phyloP scores from a whole-genome alignment of 2,113 vertebrate genomes.

The Ceyx melanurus region DNA sequence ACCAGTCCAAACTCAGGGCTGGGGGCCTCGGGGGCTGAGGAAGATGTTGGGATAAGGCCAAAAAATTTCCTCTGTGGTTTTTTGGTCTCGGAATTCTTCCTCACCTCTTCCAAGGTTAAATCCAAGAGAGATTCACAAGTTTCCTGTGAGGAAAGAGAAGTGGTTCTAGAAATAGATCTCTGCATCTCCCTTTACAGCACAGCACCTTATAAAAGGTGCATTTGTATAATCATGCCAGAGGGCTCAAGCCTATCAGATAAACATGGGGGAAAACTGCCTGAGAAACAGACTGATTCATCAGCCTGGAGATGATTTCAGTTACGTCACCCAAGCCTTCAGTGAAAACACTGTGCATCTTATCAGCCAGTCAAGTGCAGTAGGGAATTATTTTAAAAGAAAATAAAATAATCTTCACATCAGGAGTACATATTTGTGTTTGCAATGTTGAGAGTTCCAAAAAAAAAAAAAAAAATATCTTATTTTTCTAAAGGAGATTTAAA shows the following conservation, averaged over 20 bases:
- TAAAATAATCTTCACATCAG: background rate
- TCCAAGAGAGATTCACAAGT: conserved; percentile 85
- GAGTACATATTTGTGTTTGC: background rate
- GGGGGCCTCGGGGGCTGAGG: background rate
- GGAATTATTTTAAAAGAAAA: background rate
- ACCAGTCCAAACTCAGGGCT: conserved; percentile 80
- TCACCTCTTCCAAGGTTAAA: conserved; percentile 85
- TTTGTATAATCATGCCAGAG: background rate
- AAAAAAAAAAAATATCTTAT: background rate
- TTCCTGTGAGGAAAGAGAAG: conserved; percentile 72
- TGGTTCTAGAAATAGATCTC: background rate
- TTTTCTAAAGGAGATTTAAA: background rate
- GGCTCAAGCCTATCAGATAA: background rate
- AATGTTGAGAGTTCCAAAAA: background rate
- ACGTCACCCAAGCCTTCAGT: background rate
- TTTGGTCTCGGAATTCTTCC: conserved; percentile 43
- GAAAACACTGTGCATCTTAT: background rate
- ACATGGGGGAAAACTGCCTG: background rate
- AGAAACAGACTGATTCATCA: background rate
- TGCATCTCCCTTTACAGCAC: background rate
- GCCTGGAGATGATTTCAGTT: background rate
- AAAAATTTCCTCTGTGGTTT: conserved; percentile 26
- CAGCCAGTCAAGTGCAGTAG: background rate
- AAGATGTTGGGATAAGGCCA: conserved; percentile 2
- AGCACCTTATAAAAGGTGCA: background rate